These are phyloP conservation scores for Fragum fragum DNA, from an alignment of 2,888 invertebrate genomes.

Conservation along the genomic window DNA sequence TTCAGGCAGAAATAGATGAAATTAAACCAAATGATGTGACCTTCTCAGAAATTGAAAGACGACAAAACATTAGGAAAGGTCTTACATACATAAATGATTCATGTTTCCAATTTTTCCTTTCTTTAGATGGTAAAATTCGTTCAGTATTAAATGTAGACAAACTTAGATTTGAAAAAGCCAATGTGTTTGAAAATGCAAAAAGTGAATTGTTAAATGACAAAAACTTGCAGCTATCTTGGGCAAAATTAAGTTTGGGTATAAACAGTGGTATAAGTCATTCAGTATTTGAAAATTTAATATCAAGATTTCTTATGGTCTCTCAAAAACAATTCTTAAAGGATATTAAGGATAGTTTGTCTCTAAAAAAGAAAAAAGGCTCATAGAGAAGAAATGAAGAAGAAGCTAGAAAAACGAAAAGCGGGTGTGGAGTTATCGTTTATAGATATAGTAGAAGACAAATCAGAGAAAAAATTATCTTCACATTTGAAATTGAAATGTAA, in stretches of 20 bases:
- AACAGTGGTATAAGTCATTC: conserved; percentile 10
- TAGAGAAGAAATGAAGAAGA: conserved; percentile 47
- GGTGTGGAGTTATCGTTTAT: conserved; percentile 24
- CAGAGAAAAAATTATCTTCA: conserved; percentile 31
- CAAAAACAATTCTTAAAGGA: conserved; percentile 52
- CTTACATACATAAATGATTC: conserved; percentile 42
- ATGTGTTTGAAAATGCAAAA: conserved; percentile 38
- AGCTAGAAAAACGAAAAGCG: conserved; percentile 41
- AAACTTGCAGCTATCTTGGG: conserved; percentile 29
- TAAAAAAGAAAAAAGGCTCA: conserved; percentile 48
- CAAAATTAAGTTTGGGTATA: conserved; percentile 19
- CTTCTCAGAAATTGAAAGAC: conserved; percentile 42
- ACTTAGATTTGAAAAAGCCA: conserved; percentile 13
- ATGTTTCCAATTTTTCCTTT: conserved; percentile 39
- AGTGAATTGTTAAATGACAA: conserved; percentile 26
- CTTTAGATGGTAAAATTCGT: conserved; percentile 8
- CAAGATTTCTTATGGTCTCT: conserved; percentile 41
- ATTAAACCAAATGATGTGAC: conserved; percentile 19
- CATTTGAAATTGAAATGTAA: conserved; percentile 44
- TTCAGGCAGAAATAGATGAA: conserved; percentile 24
- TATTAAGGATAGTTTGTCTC: conserved; percentile 35
- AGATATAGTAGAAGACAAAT: conserved; percentile 36
- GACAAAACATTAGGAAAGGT: conserved; percentile 44
- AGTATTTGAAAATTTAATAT: conserved; percentile 30
- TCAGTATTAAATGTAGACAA: conserved; percentile 16